Percentiles rank a stretch among this genome's conserved stretches.
Evolutionary conservation across 2,888 invertebrate species (phyloP).

Genomic region (Conus canariensis): DNA sequence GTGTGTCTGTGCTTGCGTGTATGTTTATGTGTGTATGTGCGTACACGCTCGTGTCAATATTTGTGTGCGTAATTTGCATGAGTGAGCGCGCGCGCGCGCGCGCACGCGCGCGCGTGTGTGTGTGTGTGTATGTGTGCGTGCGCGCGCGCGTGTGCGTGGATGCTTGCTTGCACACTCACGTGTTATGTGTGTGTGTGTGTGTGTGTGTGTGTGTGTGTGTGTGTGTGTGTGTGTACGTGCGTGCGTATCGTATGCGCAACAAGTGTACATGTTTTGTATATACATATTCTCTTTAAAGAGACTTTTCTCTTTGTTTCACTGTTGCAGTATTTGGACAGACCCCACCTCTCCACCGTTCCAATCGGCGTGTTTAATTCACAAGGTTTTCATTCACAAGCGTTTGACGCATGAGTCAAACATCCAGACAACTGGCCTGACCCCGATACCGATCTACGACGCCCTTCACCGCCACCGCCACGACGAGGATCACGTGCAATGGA

Average conservation of each 20-base stretch:
- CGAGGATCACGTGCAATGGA: too few species aligned
- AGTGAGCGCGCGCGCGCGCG: background rate
- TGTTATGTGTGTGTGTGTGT: background rate
- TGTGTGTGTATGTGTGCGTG: background rate
- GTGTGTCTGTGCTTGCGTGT: background rate
- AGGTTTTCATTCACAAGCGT: background rate
- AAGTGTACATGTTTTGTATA: background rate
- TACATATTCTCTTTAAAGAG: background rate
- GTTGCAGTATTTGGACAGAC: background rate
- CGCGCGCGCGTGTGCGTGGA: background rate
- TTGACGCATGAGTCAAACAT: background rate
- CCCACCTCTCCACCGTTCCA: background rate
- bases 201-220: background rate
- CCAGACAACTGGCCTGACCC: too few species aligned
- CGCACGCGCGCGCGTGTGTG: background rate
- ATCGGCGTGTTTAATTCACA: background rate
- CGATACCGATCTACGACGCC: too few species aligned
- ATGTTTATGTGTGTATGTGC: background rate
- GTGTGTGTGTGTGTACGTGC: background rate
- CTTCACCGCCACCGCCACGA: too few species aligned
- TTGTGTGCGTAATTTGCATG: background rate
- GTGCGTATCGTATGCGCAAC: background rate
- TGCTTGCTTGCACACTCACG: background rate
- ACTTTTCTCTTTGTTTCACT: background rate
- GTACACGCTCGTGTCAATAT: background rate